A percentile compares a stretch with the other conserved stretches of the same genome.
phyloP scores from a whole-genome alignment of 2,797 vertebrate species.

The Buphagus erythrorhynchus region DNA sequence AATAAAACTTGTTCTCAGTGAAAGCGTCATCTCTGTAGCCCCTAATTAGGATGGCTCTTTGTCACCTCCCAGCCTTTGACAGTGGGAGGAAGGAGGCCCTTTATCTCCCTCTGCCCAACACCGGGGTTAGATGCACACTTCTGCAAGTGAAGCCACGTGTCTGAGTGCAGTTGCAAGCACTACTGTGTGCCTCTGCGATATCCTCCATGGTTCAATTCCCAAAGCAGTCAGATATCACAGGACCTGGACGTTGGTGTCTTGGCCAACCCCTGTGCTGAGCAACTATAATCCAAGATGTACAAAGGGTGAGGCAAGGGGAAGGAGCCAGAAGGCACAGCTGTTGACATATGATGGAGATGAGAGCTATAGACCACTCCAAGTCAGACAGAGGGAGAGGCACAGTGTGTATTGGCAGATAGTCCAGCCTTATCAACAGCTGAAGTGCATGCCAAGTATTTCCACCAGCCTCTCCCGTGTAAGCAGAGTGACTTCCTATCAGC shows the following conservation, averaged over 20 bases:
- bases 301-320: conserved; percentile 23
- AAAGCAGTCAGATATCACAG: not conserved
- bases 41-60: conserved; percentile 5
- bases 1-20: conserved; percentile 67
- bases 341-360: conserved; percentile 31
- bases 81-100: not conserved
- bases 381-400: conserved; percentile 64
- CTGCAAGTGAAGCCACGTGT: not conserved
- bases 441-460: conserved; percentile 62
- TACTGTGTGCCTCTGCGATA: not conserved
- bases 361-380: conserved; percentile 62
- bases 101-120: not conserved
- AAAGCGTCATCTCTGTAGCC: conserved; percentile 13
- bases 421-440: conserved; percentile 45
- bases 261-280: not conserved
- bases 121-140: not conserved
- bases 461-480: conserved; percentile 20
- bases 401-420: conserved; percentile 46
- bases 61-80: not conserved
- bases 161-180: not conserved
- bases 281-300: not conserved
- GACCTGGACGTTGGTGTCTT: not conserved
- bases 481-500: conserved; percentile 54
- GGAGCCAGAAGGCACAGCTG: conserved; percentile 45
- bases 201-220: not conserved